These are phyloP conservation scores for Pteropus rufus DNA, from an alignment of 2,797 vertebrate species.

Conservation along the genomic window DNA sequence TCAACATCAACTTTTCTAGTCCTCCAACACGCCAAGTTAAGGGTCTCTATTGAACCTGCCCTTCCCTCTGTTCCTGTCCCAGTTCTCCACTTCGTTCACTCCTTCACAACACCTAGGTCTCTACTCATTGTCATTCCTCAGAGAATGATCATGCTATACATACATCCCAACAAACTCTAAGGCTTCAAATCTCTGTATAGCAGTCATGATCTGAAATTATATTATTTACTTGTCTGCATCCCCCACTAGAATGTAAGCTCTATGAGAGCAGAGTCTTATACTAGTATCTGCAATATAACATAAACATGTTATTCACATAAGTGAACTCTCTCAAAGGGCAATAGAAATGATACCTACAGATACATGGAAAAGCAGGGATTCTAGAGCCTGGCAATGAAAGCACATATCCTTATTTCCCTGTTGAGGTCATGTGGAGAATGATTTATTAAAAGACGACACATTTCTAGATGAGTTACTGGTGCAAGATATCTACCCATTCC, in stretches of 20 bases:
- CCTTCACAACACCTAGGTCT: background rate
- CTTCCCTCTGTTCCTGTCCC: background rate
- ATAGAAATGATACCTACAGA: background rate
- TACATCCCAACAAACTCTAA: background rate
- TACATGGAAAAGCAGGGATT: background rate
- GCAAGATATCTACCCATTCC: background rate
- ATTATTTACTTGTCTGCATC: background rate
- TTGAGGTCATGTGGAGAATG: background rate
- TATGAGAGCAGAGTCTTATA: background rate
- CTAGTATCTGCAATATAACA: background rate
- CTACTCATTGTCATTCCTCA: background rate
- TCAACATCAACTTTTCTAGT: background rate
- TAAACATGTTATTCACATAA: background rate
- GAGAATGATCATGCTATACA: background rate
- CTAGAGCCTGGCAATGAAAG: background rate
- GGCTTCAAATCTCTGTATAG: background rate
- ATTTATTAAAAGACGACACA: background rate
- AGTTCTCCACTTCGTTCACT: background rate
- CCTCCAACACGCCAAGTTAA: background rate
- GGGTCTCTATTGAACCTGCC: background rate
- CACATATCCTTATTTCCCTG: background rate
- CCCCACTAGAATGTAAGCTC: background rate
- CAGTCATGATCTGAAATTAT: background rate
- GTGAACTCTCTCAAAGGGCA: background rate
- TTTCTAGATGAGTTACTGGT: background rate